Evolutionary conservation across 2,797 vertebrate genomes (phyloP).

Genomic region (Poeciliopsis paucimaculata): DNA sequence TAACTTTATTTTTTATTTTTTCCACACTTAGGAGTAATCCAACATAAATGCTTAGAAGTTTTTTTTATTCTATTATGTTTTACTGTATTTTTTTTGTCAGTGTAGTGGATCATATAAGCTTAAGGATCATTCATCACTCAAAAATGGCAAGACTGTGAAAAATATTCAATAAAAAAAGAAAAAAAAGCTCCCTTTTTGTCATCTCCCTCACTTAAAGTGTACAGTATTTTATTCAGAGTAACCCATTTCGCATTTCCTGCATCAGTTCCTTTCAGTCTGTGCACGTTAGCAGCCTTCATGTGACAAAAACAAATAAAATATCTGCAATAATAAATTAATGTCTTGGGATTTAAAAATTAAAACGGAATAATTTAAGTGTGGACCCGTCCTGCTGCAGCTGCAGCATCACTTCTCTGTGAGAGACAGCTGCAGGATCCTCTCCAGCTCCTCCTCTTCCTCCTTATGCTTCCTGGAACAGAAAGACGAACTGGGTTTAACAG

Average conservation of each 20-base stretch:
- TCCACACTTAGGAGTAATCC: slow-evolving; percentile 71
- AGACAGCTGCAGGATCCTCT: slow-evolving; percentile 91
- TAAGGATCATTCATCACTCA: slow-evolving; percentile 72
- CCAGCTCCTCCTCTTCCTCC: slow-evolving; percentile 92
- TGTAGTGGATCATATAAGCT: slow-evolving; percentile 66
- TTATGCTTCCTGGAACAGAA: slow-evolving; percentile 75
- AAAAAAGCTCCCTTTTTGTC: slow-evolving; percentile 56
- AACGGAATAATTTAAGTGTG: slow-evolving; percentile 75
- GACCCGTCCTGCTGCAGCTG: slow-evolving; percentile 4
- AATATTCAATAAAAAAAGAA: slow-evolving; percentile 64
- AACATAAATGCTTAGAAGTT: slow-evolving; percentile 73
- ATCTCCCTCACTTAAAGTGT: slow-evolving; percentile 46
- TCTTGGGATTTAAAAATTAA: slow-evolving; percentile 68
- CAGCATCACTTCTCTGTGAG: slow-evolving; percentile 91
- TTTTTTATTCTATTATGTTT: slow-evolving; percentile 61
- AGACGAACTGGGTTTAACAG: background rate
- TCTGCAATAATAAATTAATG: slow-evolving; percentile 80
- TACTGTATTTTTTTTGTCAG: slow-evolving; percentile 55
- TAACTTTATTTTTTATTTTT: slow-evolving; percentile 57
- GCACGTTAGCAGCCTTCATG: slow-evolving; percentile 62
- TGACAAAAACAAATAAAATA: slow-evolving; percentile 72
- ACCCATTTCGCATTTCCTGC: slow-evolving; percentile 14
- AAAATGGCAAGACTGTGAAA: slow-evolving; percentile 77
- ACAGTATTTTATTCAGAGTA: slow-evolving; percentile 25
- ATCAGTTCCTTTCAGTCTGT: slow-evolving; percentile 37